These are phyloP conservation scores for Aspiorhynchus laticeps DNA, from an alignment of 2,113 vertebrate genomes.

Conservation along the genomic window DNA sequence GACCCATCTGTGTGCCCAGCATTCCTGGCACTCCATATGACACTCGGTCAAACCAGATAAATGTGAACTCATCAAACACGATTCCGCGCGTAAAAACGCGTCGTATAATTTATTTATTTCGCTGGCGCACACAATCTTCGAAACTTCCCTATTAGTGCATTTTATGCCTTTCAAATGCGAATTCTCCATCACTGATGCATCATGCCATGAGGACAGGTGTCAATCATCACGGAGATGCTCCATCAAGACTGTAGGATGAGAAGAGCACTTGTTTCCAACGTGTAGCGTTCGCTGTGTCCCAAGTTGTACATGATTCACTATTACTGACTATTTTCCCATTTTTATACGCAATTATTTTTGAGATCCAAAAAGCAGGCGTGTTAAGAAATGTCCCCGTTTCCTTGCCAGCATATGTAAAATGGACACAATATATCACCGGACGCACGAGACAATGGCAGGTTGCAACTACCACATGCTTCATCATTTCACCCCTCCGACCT, in stretches of 20 bases:
- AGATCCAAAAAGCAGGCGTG: not conserved
- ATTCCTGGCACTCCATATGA: not conserved
- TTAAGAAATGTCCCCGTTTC: not conserved
- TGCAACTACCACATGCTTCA: conserved; percentile 47
- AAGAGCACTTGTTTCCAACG: conserved; percentile 35
- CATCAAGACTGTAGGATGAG: not conserved
- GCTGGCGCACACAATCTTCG: not conserved
- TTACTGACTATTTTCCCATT: not conserved
- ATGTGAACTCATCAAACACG: not conserved
- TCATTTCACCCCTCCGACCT: conserved; percentile 45
- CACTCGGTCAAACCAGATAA: not conserved
- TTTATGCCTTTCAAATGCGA: not conserved
- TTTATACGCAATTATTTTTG: not conserved
- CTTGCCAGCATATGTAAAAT: conserved; percentile 25
- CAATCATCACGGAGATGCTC: conserved; percentile 13
- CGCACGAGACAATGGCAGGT: conserved; percentile 60
- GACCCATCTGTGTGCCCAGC: conserved; percentile 1
- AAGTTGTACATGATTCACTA: not conserved
- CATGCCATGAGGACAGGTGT: conserved; percentile 43
- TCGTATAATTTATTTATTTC: not conserved
- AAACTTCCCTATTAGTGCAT: not conserved
- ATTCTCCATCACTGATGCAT: not conserved
- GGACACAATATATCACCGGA: conserved; percentile 6
- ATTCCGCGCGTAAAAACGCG: not conserved
- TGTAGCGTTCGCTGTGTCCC: conserved; percentile 21